A percentile compares a stretch with the other conserved stretches of the same genome.
Conservation (phyloP, 2,888 invertebrate species). For the Gymnoscelis rufifasciata region DNA sequence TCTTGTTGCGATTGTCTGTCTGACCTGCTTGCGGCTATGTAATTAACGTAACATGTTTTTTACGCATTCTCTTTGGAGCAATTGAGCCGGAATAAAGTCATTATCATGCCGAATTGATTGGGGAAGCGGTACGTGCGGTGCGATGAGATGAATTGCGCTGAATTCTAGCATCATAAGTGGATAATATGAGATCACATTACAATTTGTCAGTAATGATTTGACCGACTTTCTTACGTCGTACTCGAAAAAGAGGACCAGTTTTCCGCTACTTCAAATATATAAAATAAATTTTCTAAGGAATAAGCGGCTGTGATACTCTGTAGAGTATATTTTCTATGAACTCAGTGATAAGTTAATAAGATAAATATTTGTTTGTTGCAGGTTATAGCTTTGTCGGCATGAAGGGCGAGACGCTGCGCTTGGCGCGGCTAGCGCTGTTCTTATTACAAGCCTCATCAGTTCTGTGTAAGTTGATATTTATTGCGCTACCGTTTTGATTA, state of each 20-base stretch:
- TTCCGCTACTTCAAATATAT: no score
- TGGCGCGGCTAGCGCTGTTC: constrained; percentile 64
- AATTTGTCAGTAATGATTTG: constrained; percentile 29
- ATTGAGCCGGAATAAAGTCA: constrained; percentile 31
- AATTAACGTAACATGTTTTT: constrained; percentile 30
- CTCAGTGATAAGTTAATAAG: no score
- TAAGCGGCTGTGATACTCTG: neutral
- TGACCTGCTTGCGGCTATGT: constrained; percentile 49
- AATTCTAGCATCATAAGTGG: constrained; percentile 27
- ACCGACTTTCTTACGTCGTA: constrained; percentile 43
- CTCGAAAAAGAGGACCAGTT: no score
- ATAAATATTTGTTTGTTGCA: constrained; percentile 35
- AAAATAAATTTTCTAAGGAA: no score
- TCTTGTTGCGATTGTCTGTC: constrained; percentile 44
- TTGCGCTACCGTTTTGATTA: constrained; percentile 7
- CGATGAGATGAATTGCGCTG: constrained; percentile 35
- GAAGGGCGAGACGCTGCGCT: constrained; percentile 65
- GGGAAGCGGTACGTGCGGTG: constrained; percentile 35
- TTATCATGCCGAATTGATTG: constrained; percentile 31
- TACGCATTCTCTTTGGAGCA: constrained; percentile 22
- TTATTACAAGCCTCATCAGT: constrained; percentile 61
- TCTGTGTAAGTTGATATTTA: constrained; percentile 51
- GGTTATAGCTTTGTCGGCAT: constrained; percentile 53
- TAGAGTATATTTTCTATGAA: no score
- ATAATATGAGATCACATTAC: constrained; percentile 17